Conservation (phyloP, 2,888 invertebrate species). For the Drosophila testacea region DNA sequence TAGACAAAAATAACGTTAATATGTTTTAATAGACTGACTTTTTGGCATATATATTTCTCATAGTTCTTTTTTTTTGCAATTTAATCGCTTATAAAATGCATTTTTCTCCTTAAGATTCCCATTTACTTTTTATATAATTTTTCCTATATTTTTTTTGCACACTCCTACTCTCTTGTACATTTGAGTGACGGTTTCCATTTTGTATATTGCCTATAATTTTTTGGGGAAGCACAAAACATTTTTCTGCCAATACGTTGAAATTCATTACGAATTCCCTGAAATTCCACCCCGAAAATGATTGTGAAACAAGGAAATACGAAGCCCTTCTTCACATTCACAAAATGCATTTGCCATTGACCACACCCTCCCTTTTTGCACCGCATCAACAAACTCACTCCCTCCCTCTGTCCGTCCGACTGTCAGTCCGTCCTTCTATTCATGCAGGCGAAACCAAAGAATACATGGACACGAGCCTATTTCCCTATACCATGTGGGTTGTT, state of each 20-base stretch:
- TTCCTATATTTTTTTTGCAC: background rate
- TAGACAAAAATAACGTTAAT: too few species aligned
- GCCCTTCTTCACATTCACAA: constrained; percentile 4
- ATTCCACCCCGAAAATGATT: constrained; percentile 53
- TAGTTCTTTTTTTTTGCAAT: too few species aligned
- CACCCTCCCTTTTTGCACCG: constrained; percentile 51
- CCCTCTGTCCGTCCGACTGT: background rate
- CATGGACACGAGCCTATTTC: constrained; percentile 50
- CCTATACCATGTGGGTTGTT: constrained; percentile 61
- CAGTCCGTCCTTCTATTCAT: constrained; percentile 1
- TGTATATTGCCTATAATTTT: constrained; percentile 20
- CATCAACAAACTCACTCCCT: constrained; percentile 16
- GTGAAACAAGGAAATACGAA: constrained; percentile 4
- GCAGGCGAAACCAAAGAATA: constrained; percentile 9
- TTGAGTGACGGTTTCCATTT: constrained; percentile 52
- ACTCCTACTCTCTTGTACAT: constrained; percentile 2
- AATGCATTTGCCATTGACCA: constrained; percentile 61
- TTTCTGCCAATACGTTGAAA: constrained; percentile 45
- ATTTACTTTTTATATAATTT: background rate
- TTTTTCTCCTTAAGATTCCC: background rate
- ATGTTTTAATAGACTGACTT: too few species aligned
- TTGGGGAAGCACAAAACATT: constrained; percentile 1
- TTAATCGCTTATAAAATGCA: too few species aligned
- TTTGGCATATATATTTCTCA: too few species aligned
- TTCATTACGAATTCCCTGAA: constrained; percentile 45